A percentile compares a stretch with the other conserved stretches of the same genome.
Conservation (phyloP, 2,888 invertebrate species). For the Platycheirus albimanus region DNA sequence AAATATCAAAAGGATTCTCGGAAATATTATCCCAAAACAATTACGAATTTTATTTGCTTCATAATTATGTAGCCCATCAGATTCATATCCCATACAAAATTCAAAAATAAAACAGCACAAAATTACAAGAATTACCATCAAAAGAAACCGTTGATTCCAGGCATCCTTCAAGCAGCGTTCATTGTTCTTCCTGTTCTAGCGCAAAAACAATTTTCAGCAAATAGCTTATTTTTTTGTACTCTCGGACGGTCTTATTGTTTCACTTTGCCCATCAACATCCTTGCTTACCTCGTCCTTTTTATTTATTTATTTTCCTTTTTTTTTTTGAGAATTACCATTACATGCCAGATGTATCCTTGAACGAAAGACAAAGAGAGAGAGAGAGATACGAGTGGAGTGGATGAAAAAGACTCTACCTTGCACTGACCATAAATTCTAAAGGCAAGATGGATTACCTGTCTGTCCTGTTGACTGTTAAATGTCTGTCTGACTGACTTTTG, state of each 20-base stretch:
- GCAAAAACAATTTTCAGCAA: constrained; percentile 10
- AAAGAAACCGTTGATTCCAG: not conserved
- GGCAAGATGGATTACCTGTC: constrained; percentile 70
- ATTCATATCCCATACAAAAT: not conserved
- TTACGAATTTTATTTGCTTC: too few relatives aligned
- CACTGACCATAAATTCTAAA: constrained; percentile 62
- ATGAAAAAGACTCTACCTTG: constrained; percentile 39
- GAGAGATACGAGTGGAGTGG: not conserved
- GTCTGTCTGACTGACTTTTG: constrained; percentile 51
- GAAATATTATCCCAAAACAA: not conserved
- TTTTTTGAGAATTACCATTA: constrained; percentile 6
- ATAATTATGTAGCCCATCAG: too few relatives aligned
- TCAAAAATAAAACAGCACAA: not conserved
- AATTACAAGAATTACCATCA: not conserved
- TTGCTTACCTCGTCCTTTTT: constrained; percentile 32
- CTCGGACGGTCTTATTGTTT: constrained; percentile 20
- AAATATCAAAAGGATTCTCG: too few relatives aligned
- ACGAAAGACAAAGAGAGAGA: too few relatives aligned
- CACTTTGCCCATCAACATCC: constrained; percentile 20
- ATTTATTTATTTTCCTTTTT: constrained; percentile 53
- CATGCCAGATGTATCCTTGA: not conserved
- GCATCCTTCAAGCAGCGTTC: not conserved
- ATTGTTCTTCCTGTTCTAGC: constrained; percentile 3
- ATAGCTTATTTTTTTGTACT: constrained; percentile 17
- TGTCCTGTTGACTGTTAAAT: constrained; percentile 61